Percentiles rank a stretch among this genome's conserved stretches.
Evolutionary conservation across 2,888 invertebrate species (phyloP).

Genomic region (Drosophila anomalipes): DNA sequence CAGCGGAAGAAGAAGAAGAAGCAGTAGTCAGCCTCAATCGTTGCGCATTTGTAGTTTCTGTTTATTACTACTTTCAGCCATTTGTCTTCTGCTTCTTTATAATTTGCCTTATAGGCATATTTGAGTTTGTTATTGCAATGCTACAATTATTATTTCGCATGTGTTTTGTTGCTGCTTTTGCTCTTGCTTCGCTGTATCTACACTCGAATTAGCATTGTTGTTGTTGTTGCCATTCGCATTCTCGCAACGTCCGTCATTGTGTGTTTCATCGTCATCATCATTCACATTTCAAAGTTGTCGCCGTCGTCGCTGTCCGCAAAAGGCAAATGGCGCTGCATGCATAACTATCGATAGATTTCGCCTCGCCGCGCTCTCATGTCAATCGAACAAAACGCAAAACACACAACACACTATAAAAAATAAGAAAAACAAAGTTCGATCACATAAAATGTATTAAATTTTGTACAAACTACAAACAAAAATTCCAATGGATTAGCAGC

Average conservation of each 20-base stretch:
- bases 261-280: conserved; percentile 47
- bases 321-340: conserved; percentile 70
- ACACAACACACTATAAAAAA: conserved; percentile 1
- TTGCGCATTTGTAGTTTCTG: conserved; percentile 71
- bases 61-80: conserved; percentile 35
- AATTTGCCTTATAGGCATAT: conserved; percentile 19
- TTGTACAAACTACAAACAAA: conserved; percentile 18
- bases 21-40: conserved; percentile 49
- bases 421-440: conserved; percentile 20
- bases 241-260: conserved; percentile 72
- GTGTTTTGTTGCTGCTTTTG: conserved; percentile 62
- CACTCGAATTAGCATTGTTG: conserved; percentile 68
- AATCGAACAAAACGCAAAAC: conserved; percentile 37
- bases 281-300: conserved; percentile 66
- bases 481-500: conserved; percentile 58
- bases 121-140: conserved; percentile 56
- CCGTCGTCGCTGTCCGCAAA: conserved; percentile 46
- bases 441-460: conserved; percentile 26
- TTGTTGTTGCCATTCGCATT: conserved; percentile 53
- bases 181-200: conserved; percentile 60
- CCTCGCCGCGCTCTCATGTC: conserved; percentile 33
- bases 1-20: conserved; percentile 43
- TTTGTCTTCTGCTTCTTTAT: conserved; percentile 21
- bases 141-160: conserved; percentile 78
- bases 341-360: conserved; percentile 67